Conservation (phyloP, 2,113 vertebrate genomes). For the Aspiorhynchus laticeps region DNA sequence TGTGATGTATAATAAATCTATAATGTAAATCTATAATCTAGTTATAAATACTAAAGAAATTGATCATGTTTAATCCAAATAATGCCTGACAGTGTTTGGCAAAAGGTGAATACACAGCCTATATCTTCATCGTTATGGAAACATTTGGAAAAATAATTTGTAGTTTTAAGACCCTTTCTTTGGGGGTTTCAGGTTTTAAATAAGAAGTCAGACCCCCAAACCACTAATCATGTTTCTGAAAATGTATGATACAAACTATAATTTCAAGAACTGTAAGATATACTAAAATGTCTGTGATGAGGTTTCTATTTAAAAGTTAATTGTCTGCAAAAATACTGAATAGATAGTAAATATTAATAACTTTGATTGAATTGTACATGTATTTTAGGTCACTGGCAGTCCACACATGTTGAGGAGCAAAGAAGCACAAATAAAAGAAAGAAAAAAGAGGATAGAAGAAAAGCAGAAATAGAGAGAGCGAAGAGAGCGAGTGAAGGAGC, state of each 20-base stretch:
- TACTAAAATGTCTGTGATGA: not conserved
- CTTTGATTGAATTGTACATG: not conserved
- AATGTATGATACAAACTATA: not conserved
- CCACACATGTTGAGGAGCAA: not conserved
- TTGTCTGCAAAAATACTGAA: not conserved
- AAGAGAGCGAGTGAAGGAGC: slow-evolving; percentile 70
- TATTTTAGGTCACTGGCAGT: slow-evolving; percentile 5
- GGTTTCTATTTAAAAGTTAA: not conserved
- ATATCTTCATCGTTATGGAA: not conserved
- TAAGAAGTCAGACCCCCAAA: not conserved
- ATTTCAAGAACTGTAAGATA: not conserved
- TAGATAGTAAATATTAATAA: not conserved
- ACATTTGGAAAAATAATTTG: not conserved
- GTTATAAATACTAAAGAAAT: not conserved
- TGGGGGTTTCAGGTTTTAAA: not conserved
- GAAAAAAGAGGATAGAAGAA: slow-evolving; percentile 67
- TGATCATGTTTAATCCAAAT: not conserved
- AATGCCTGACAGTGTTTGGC: not conserved
- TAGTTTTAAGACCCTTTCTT: not conserved
- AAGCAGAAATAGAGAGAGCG: slow-evolving; percentile 69
- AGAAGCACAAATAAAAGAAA: not conserved
- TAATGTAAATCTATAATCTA: not conserved
- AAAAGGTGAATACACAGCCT: not conserved
- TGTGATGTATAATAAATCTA: not conserved
- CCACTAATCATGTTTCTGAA: not conserved